Evolutionary conservation across 2,888 invertebrate species (phyloP).

Genomic region (Alloplasta piceator): DNA sequence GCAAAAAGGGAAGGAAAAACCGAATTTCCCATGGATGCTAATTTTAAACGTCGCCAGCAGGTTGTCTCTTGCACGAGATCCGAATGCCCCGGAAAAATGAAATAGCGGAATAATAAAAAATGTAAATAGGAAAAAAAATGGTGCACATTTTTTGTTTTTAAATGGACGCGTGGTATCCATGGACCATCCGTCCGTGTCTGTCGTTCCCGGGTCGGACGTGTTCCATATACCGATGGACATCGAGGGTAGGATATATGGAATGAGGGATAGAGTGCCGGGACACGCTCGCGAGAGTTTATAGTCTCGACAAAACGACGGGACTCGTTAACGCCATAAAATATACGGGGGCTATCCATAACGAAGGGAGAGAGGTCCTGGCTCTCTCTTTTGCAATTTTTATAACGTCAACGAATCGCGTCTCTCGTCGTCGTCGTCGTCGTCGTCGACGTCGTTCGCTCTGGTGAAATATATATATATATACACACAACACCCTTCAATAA

Average conservation of each 20-base stretch:
- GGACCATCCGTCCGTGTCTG: slow-evolving; percentile 55
- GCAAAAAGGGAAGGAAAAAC: too few species aligned
- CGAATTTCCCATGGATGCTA: neutral
- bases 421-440: slow-evolving; percentile 33
- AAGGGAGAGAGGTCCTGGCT: slow-evolving; percentile 64
- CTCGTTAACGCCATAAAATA: slow-evolving; percentile 81
- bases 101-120: slow-evolving; percentile 13
- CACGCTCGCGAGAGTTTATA: slow-evolving; percentile 74
- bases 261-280: slow-evolving; percentile 29
- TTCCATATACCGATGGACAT: slow-evolving; percentile 40
- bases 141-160: too few species aligned
- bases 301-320: slow-evolving; percentile 77
- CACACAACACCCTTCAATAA: too few species aligned
- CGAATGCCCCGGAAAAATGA: slow-evolving; percentile 15
- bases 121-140: slow-evolving; percentile 29
- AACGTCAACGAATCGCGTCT: slow-evolving; percentile 60
- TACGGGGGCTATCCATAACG: slow-evolving; percentile 76
- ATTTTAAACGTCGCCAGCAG: slow-evolving; percentile 49
- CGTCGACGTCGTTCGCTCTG: slow-evolving; percentile 34
- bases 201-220: slow-evolving; percentile 41
- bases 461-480: too few species aligned
- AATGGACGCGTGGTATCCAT: slow-evolving; percentile 30
- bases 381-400: slow-evolving; percentile 73
- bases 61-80: slow-evolving; percentile 8
- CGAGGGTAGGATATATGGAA: slow-evolving; percentile 4